Evolutionary conservation across 1,140 invertebrate species (phyloP).

Genomic region (Papilio aristodemus): DNA sequence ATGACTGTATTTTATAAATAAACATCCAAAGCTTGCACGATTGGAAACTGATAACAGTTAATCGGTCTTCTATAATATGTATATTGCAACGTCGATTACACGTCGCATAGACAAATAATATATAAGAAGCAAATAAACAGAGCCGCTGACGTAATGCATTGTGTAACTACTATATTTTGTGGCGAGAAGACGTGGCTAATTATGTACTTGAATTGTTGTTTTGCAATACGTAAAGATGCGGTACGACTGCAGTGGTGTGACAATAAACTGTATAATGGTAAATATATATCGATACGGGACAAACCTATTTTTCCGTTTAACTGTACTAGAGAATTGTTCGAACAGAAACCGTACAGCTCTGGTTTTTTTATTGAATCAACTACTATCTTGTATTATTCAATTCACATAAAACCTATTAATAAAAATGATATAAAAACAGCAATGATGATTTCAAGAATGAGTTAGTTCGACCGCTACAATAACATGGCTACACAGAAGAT

Average conservation of each 20-base stretch:
- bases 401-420: too few relatives aligned
- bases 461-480: too few relatives aligned
- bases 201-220: conserved; percentile 31
- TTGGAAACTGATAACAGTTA: conserved; percentile 1
- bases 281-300: neutral
- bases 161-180: conserved; percentile 36
- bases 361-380: too few relatives aligned
- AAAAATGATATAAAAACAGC: too few relatives aligned
- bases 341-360: too few relatives aligned
- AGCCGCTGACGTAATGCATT: conserved; percentile 47
- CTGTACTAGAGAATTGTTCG: too few relatives aligned
- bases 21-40: neutral
- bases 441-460: too few relatives aligned
- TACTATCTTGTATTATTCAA: too few relatives aligned
- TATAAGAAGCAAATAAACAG: conserved; percentile 45
- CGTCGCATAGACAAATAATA: conserved; percentile 46
- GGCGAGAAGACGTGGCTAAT: conserved; percentile 35
- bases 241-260: neutral
- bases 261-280: neutral
- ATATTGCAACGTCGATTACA: conserved; percentile 38
- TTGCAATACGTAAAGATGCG: neutral
- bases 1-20: neutral
- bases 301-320: too few relatives aligned
- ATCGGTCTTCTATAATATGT: conserved; percentile 35
- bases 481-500: too few relatives aligned